Percentiles rank a stretch among this genome's conserved stretches.
Evolutionary conservation across 1,140 invertebrate genomes (phyloP).

Genomic region (Pachyrhynchus sulphureomaculatus): DNA sequence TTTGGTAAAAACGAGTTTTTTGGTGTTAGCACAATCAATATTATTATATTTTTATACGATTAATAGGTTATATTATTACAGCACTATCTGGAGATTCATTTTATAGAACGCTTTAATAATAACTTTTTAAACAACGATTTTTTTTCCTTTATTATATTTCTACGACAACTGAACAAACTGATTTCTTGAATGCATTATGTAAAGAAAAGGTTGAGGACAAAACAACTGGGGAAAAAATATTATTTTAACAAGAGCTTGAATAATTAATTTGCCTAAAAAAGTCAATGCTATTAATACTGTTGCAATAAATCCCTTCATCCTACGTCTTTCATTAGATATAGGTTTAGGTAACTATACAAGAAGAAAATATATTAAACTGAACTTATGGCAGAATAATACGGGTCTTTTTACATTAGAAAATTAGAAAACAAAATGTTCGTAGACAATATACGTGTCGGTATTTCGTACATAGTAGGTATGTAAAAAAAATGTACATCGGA

Average conservation of each 20-base stretch:
- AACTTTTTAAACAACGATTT: no score
- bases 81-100: no score
- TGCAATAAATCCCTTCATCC: constrained; percentile 20
- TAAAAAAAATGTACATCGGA: constrained; percentile 18
- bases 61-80: no score
- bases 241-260: no score
- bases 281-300: background rate
- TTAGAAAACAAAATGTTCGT: constrained; percentile 23
- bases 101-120: no score
- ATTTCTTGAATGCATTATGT: no score
- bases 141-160: no score
- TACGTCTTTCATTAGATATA: constrained; percentile 45
- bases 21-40: constrained; percentile 3
- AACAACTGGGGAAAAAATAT: no score
- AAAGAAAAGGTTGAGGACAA: no score
- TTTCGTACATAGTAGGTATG: constrained; percentile 11
- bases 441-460: constrained; percentile 32
- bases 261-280: no score
- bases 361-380: constrained; percentile 21
- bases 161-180: no score
- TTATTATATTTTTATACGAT: constrained; percentile 3
- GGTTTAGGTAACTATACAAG: constrained; percentile 32
- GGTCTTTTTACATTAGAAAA: constrained; percentile 38
- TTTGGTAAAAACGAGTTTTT: constrained; percentile 11
- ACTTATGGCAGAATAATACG: constrained; percentile 43